Evolutionary conservation across 2,888 invertebrate genomes (phyloP).

Genomic region (Chesias legatella): DNA sequence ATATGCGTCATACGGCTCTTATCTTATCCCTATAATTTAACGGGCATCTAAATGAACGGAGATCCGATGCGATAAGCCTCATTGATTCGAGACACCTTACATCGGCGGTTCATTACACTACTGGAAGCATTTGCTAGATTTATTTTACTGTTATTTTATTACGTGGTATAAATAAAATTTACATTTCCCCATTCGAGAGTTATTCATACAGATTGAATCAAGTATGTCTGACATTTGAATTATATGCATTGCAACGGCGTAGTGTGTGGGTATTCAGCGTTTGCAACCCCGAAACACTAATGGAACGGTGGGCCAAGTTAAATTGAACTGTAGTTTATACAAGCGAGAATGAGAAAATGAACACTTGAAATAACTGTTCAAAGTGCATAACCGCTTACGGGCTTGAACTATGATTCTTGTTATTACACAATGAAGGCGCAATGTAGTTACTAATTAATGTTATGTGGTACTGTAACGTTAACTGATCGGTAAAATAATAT

Average conservation of each 20-base stretch:
- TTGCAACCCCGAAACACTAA: slow-evolving; percentile 48
- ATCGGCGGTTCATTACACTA: slow-evolving; percentile 62
- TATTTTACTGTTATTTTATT: slow-evolving; percentile 53
- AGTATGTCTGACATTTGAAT: slow-evolving; percentile 37
- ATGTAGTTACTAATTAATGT: too few relatives aligned
- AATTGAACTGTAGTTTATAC: slow-evolving; percentile 54
- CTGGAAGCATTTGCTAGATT: slow-evolving; percentile 55
- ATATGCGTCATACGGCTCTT: slow-evolving; percentile 63
- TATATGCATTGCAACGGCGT: too few relatives aligned
- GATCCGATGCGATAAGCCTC: slow-evolving; percentile 74
- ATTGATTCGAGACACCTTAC: slow-evolving; percentile 66
- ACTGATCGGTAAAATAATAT: too few relatives aligned
- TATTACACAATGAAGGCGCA: too few relatives aligned
- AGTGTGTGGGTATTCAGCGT: slow-evolving; percentile 60
- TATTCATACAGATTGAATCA: too few relatives aligned
- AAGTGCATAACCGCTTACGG: slow-evolving; percentile 1
- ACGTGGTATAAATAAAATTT: slow-evolving; percentile 32
- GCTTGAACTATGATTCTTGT: too few relatives aligned
- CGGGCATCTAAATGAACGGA: slow-evolving; percentile 74
- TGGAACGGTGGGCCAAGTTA: slow-evolving; percentile 52
- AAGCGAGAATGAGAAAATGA: slow-evolving; percentile 25
- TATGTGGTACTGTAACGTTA: too few relatives aligned
- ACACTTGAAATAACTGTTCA: slow-evolving; percentile 7
- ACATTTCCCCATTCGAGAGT: slow-evolving; percentile 19
- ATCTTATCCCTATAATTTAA: slow-evolving; percentile 73